Conservation (phyloP, 2,113 vertebrate genomes). For the Butorides virescens region DNA sequence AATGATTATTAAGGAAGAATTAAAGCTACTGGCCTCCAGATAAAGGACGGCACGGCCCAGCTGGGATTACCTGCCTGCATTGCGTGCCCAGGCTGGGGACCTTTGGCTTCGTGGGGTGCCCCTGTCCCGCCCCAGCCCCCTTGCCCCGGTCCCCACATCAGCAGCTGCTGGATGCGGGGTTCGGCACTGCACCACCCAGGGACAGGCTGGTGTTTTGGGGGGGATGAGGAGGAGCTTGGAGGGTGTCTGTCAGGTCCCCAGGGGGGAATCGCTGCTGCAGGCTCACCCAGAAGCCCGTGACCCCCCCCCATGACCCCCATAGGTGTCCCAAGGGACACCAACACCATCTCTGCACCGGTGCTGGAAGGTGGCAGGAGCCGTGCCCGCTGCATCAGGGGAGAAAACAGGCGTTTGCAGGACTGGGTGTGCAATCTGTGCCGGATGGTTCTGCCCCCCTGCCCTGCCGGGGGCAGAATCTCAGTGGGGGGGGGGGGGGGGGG, state of each 20-base stretch:
- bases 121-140: not conserved
- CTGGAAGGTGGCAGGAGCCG: not conserved
- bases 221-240: not conserved
- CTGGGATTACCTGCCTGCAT: not conserved
- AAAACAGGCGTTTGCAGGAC: not conserved
- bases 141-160: accelerated
- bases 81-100: not conserved
- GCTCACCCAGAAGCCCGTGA: not conserved
- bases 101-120: not conserved
- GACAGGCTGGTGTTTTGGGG: not conserved
- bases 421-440: accelerated
- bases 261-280: not conserved
- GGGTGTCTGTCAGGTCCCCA: accelerated
- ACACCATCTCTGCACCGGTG: not conserved
- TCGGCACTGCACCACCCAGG: not conserved
- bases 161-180: not conserved
- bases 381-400: not conserved
- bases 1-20: not conserved
- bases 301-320: not conserved
- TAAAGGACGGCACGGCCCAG: not conserved
- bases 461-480: not conserved
- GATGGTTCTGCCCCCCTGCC: too few species aligned
- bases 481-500: not conserved
- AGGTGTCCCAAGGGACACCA: not conserved
- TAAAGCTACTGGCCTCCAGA: accelerated